A percentile compares a stretch with the other conserved stretches of the same genome.
Evolutionary conservation across 1,140 invertebrate species (phyloP).

Genomic region (Saccostrea echinata): DNA sequence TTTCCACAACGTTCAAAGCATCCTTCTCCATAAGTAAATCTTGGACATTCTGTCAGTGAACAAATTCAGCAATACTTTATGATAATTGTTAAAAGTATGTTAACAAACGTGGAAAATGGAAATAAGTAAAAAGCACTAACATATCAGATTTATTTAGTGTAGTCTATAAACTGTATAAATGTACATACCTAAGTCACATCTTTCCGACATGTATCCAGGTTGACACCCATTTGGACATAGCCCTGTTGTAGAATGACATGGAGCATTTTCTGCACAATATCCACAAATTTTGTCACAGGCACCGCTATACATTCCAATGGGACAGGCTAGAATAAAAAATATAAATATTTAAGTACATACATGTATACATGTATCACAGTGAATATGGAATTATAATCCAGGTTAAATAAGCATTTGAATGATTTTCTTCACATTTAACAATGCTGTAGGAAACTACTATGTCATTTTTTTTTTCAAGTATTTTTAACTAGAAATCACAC

Average conservation of each 20-base stretch:
- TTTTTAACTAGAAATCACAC: background rate
- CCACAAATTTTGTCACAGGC: conserved; percentile 60
- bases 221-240: conserved; percentile 49
- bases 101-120: background rate
- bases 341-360: background rate
- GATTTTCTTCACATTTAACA: too few relatives aligned
- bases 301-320: conserved; percentile 55
- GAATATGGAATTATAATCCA: background rate
- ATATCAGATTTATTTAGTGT: background rate
- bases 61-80: background rate
- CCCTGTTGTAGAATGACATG: conserved; percentile 53
- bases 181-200: conserved; percentile 41
- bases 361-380: background rate
- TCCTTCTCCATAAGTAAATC: conserved; percentile 32
- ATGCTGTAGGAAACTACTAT: background rate
- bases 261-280: conserved; percentile 53
- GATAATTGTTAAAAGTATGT: too few relatives aligned
- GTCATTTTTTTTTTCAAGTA: background rate
- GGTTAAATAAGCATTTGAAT: too few relatives aligned
- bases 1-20: conserved; percentile 47
- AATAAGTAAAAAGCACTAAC: background rate
- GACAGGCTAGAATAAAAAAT: conserved; percentile 53
- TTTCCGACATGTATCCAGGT: conserved; percentile 35
- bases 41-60: conserved; percentile 33
- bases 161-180: background rate